A percentile compares a stretch with the other conserved stretches of the same genome.
These are phyloP conservation scores for Teleogryllus oceanicus DNA, from an alignment of 2,888 invertebrate species.

Conservation along the genomic window DNA sequence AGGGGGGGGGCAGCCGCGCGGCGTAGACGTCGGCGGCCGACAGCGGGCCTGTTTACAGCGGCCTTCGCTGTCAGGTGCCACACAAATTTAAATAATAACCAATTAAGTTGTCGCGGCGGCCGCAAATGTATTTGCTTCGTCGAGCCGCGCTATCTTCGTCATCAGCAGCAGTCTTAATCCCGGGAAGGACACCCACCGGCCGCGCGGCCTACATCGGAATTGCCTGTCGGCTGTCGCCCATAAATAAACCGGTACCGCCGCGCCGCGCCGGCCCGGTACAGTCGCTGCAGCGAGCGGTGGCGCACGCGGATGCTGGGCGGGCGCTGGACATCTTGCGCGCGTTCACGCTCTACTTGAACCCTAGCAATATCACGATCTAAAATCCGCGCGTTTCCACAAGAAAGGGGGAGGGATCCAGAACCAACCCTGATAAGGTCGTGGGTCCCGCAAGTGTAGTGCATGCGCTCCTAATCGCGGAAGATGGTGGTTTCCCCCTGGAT, in stretches of 20 bases:
- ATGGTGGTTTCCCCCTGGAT: no score
- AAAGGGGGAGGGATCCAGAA: no score
- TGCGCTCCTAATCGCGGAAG: no score
- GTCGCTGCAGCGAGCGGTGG: not conserved
- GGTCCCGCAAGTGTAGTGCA: no score
- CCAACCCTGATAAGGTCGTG: no score
- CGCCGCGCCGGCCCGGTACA: not conserved
- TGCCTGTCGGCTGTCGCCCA: constrained; percentile 18
- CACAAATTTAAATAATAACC: constrained; percentile 27
- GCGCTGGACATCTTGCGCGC: not conserved
- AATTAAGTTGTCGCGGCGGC: constrained; percentile 23
- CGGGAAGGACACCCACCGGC: constrained; percentile 19
- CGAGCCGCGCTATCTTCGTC: not conserved
- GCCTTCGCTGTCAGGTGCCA: constrained; percentile 4
- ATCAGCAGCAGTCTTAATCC: not conserved
- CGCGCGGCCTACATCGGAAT: constrained; percentile 4
- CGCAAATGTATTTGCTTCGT: constrained; percentile 21
- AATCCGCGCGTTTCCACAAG: not conserved
- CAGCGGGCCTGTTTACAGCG: constrained; percentile 21
- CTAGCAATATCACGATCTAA: not conserved
- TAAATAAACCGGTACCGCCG: not conserved
- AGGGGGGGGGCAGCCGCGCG: not conserved
- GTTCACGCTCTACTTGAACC: not conserved
- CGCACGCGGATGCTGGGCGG: not conserved
- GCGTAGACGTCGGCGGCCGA: not conserved